Evolutionary conservation across 2,888 invertebrate species (phyloP).

Genomic region (Abrostola tripartita): DNA sequence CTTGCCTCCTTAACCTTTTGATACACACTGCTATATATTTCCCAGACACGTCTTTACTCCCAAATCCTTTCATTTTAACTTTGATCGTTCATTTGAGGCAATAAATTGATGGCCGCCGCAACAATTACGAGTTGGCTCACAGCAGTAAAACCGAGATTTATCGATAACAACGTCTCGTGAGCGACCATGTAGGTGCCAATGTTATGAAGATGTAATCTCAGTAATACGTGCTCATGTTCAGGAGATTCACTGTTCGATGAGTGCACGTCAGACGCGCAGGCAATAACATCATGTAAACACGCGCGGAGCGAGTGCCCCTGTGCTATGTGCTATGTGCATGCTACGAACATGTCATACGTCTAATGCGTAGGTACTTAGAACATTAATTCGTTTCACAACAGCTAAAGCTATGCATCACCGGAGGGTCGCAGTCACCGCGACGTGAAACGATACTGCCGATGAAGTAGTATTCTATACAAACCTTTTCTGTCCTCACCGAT

Average conservation of each 20-base stretch:
- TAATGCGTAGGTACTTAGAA: background rate
- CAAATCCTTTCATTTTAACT: constrained; percentile 29
- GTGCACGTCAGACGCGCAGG: background rate
- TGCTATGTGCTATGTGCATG: background rate
- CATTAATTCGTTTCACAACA: background rate
- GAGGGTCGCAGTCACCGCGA: too few species aligned
- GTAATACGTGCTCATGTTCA: background rate
- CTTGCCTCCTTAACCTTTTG: constrained; percentile 41
- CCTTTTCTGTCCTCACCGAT: too few species aligned
- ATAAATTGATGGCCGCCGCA: constrained; percentile 14
- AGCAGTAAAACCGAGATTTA: background rate
- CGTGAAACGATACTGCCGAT: too few species aligned
- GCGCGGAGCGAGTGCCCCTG: background rate
- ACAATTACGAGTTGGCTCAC: background rate
- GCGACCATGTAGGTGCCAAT: background rate
- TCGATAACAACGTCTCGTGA: background rate
- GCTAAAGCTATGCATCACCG: background rate
- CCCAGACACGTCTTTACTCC: constrained; percentile 39
- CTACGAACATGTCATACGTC: background rate
- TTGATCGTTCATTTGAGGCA: constrained; percentile 23
- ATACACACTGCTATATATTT: constrained; percentile 34
- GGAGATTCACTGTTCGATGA: background rate
- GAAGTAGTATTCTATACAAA: too few species aligned
- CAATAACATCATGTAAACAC: background rate
- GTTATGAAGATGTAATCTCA: background rate